phyloP scores from a whole-genome alignment of 2,113 vertebrate genomes.

The Aegotheles bennettii region DNA sequence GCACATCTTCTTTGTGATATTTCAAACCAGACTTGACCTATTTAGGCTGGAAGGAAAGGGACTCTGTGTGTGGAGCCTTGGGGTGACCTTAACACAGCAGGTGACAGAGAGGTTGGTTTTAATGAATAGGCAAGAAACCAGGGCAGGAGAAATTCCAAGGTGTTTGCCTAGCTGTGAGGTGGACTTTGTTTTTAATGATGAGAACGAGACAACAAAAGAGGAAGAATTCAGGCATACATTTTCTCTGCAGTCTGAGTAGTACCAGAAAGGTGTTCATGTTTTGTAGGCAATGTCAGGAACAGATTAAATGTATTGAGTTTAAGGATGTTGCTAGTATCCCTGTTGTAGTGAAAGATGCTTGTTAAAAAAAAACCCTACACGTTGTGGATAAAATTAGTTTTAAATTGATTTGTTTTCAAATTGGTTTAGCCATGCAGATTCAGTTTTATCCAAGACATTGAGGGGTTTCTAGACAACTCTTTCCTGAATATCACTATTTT shows the following conservation, averaged over 20 bases:
- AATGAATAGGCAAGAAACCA: background rate
- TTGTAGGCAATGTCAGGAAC: background rate
- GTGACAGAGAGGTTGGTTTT: background rate
- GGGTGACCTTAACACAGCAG: background rate
- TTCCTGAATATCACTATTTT: background rate
- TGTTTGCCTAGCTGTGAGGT: background rate
- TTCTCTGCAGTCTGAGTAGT: background rate
- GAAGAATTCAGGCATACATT: background rate
- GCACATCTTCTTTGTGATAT: fast-evolving
- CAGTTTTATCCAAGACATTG: slow-evolving; percentile 11
- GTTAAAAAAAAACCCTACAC: background rate
- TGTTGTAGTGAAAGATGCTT: background rate
- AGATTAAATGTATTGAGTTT: background rate
- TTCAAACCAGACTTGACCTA: background rate
- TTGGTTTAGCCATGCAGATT: slow-evolving; percentile 16
- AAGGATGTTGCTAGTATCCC: background rate
- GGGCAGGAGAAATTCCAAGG: background rate
- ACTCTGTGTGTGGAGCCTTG: background rate
- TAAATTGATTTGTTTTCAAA: slow-evolving; percentile 28
- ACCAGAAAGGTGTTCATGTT: background rate
- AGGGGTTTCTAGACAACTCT: background rate
- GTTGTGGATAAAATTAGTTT: slow-evolving; percentile 18
- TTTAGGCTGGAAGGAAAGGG: background rate
- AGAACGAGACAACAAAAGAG: background rate
- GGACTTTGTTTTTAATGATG: background rate